Base-by-base conservation (phyloP, 1,140 invertebrate species). In the Coelopa frigida region DNA sequence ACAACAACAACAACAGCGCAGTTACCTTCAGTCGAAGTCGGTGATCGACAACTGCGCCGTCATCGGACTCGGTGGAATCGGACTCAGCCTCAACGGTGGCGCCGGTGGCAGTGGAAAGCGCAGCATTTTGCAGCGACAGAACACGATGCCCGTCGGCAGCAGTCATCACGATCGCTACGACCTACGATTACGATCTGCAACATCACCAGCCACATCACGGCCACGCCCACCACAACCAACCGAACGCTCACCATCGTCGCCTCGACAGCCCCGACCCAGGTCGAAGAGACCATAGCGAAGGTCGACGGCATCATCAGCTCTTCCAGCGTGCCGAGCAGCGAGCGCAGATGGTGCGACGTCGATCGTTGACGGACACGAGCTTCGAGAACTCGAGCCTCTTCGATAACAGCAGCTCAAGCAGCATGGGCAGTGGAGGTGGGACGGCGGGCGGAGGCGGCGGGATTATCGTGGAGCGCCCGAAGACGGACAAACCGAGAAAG, bases 401-500 rank as follows among this genome's bases (percentile, higher is more conserved):
- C 47, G n/a, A n/a, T n/a, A 58, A 56, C 1, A 54, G 55, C 20
- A 57, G 61, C 2, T 39, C 33, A 3, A 51, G 49, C 15, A 51
- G 45, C 8, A 43, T 51, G 45, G 33, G 52, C 0, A 48, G 45
- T 31, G 42, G 45, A 6, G 48, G 50, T 0, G 36, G 46, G 22
- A 17, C 15, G 5, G 21, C 20, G 10, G 43, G 21, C 3, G 40
- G 36, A 5, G 42, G 35, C 18, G 48, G 46, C 18, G 49, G 32
- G 6, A 54, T 51, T 12, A 59, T 56, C 53, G 49, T 55, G 44
- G 63, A 66, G 24, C 57, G 54, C 3, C 59, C 63, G 38, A 61
- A 59, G 36, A 71, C 72, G 15, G 79, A 84, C 42, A 78, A 80
- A 52, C 86, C 87, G 0, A 73, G 85, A 18, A 91, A 90, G 67